A percentile compares a stretch with the other conserved stretches of the same genome.
phyloP scores from a whole-genome alignment of 2,113 vertebrate species.

The Gasterosteus aculeatus region DNA sequence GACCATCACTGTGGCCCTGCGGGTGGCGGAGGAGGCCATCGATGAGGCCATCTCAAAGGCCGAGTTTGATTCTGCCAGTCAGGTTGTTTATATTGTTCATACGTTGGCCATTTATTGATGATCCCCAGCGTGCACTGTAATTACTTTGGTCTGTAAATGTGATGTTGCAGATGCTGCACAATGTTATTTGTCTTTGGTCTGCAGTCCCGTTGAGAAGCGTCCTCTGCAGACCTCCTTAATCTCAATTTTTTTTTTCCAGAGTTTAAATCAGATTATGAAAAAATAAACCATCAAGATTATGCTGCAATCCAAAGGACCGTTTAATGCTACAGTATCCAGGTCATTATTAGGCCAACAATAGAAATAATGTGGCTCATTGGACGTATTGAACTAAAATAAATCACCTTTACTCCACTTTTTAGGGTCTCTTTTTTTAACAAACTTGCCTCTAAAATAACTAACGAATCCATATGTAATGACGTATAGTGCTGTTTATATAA shows the following conservation, averaged over 20 bases:
- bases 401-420: background rate
- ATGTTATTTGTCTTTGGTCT: slow-evolving; percentile 10
- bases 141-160: background rate
- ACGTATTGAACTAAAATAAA: background rate
- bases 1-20: slow-evolving; percentile 88
- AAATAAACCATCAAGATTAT: slow-evolving; percentile 23
- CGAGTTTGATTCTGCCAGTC: slow-evolving; percentile 84
- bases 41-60: slow-evolving; percentile 95
- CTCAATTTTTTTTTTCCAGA: slow-evolving; percentile 9
- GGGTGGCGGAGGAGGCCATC: slow-evolving; percentile 94
- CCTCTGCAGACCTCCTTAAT: slow-evolving; percentile 22
- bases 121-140: background rate
- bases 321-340: slow-evolving; percentile 3
- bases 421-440: background rate
- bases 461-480: too few relatives aligned
- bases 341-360: background rate
- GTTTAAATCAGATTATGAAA: slow-evolving; percentile 34
- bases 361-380: background rate
- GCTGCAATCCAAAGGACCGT: slow-evolving; percentile 11
- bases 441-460: background rate
- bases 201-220: background rate
- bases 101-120: background rate
- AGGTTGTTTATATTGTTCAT: slow-evolving; percentile 79
- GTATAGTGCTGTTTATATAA: too few relatives aligned
- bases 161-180: background rate